Evolutionary conservation across 2,888 invertebrate species (phyloP).

Genomic region (Metellina segmentata): DNA sequence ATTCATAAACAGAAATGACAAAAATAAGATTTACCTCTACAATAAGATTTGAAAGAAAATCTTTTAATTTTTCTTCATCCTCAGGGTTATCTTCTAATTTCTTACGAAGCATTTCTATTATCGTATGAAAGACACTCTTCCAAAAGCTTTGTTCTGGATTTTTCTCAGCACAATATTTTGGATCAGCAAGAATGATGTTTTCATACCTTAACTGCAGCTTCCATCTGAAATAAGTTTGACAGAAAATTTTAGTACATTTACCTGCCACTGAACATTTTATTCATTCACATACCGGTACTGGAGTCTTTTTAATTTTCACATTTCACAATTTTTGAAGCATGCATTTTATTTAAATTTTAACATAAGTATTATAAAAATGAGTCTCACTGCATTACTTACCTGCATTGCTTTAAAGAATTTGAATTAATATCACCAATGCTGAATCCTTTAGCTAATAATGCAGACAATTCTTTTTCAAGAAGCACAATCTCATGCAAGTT

Average conservation of each 20-base stretch:
- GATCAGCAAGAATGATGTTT: slow-evolving; percentile 85
- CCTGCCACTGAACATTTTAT: not conserved
- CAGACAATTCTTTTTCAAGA: slow-evolving; percentile 66
- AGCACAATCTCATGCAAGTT: slow-evolving; percentile 72
- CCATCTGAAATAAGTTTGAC: slow-evolving; percentile 78
- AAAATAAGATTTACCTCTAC: slow-evolving; percentile 84
- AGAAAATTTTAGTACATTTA: not conserved
- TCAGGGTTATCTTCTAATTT: slow-evolving; percentile 85
- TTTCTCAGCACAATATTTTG: slow-evolving; percentile 92
- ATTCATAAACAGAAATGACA: not conserved
- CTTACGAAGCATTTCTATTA: slow-evolving; percentile 91
- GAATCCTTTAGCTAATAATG: slow-evolving; percentile 57
- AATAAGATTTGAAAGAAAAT: slow-evolving; percentile 86
- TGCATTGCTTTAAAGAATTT: slow-evolving; percentile 61
- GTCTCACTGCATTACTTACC: slow-evolving; percentile 42
- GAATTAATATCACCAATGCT: slow-evolving; percentile 16
- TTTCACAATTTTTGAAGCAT: not conserved
- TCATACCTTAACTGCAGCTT: slow-evolving; percentile 80
- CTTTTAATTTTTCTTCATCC: slow-evolving; percentile 86
- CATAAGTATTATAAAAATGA: not conserved
- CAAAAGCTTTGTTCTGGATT: slow-evolving; percentile 95
- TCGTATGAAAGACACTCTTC: slow-evolving; percentile 91
- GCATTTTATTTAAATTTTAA: not conserved
- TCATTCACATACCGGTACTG: not conserved
- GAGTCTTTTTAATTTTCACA: no score